Base-by-base conservation (phyloP, 2,797 vertebrate genomes). In the Lates japonicus region DNA sequence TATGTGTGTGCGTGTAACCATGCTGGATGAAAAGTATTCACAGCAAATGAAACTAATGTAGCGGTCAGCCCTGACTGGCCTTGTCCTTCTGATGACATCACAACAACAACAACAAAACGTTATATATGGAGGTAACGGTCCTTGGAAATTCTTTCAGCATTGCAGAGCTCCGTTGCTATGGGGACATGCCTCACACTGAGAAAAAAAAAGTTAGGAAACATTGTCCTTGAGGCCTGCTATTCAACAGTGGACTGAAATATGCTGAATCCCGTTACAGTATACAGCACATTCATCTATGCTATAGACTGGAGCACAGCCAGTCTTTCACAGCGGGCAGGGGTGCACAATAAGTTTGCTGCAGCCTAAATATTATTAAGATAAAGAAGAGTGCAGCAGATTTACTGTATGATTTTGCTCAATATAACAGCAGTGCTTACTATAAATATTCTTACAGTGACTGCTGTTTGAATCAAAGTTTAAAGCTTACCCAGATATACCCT, bases 121-220 rank as follows among this genome's bases (percentile, higher is more conserved):
- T 72, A 66, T 55, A 80, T 66, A 70, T 72, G 66, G 78, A 82
- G 57, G 66, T 72, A 72, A 84, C 35, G 1, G 66, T 49, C 74
- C 82, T 87, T 80, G 62, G 60, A 73, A 76, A 86, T 83, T 87
- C 60, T 84, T 76, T 89, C 82, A 90, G 79, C 64, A 68, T 62
- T 79, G 73, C 81, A 84, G 78, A 80, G 81, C 76, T 83, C 77
- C 74, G 92, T 94, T 94, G 90, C 94, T 81, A 94, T 92, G 93
- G 92, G 85, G 91, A 94, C 84, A 75, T 57, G 76, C 68, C 67
- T 91, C 76, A 83, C 78, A 72, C 19, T 49, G 68, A 84, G 59
- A 55, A 29, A 83, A 79, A 78, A 75, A 55, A 83, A 88, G 85
- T 92, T 83, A 71, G 67, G 52, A 91, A 88, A 90, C 82, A 88